Evolutionary conservation across 64 coral and sea anemone genomes (phyloP).

Genomic region (Trachythela sp.): DNA sequence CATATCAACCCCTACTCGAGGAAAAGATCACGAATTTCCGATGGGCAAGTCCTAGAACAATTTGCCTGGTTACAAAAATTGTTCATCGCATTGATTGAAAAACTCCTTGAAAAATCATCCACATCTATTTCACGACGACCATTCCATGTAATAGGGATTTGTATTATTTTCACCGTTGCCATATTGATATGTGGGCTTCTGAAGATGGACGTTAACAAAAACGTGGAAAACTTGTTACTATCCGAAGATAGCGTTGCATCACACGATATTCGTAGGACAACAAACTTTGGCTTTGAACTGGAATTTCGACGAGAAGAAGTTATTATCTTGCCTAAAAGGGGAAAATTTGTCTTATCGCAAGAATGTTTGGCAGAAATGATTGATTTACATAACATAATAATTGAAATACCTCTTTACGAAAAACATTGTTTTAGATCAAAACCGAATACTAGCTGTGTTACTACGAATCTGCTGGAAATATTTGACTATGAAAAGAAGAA

Average conservation of each 20-base stretch:
- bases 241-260: neutral
- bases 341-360: neutral
- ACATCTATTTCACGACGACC: neutral
- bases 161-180: neutral
- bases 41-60: neutral
- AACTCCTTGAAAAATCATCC: neutral
- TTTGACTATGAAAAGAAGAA: neutral
- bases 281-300: neutral
- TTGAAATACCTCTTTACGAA: neutral
- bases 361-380: conserved; percentile 2
- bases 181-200: neutral
- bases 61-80: neutral
- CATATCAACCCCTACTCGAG: no score
- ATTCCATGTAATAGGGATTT: neutral
- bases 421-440: neutral
- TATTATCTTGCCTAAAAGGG: neutral
- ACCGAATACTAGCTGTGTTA: neutral
- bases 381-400: neutral
- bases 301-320: neutral
- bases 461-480: neutral
- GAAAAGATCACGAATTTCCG: no score
- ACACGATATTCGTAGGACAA: neutral
- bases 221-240: neutral
- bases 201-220: neutral
- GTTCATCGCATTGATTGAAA: neutral